These are phyloP conservation scores for Boulengeromyrus knoepffleri DNA, from an alignment of 2,113 vertebrate genomes.

Conservation along the genomic window DNA sequence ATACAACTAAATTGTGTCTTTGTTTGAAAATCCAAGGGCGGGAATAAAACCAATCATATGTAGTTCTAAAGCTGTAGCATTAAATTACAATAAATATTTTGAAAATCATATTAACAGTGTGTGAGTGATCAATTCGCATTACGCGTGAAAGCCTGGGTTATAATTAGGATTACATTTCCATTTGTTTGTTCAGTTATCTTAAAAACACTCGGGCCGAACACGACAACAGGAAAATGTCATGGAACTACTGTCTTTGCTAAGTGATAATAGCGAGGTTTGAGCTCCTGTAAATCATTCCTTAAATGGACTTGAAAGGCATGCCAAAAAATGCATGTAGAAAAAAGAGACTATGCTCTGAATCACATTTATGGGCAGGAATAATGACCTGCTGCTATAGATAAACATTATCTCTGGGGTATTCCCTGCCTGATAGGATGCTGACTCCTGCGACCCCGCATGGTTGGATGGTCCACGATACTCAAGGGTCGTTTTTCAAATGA, in stretches of 20 bases:
- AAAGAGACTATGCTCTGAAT: not conserved
- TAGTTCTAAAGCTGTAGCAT: not conserved
- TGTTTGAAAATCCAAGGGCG: not conserved
- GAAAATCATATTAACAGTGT: not conserved
- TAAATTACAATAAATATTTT: not conserved
- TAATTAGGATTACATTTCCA: not conserved
- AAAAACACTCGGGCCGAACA: not conserved
- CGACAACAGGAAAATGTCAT: not conserved
- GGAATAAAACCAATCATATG: not conserved
- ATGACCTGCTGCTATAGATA: no score
- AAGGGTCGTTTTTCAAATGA: not conserved
- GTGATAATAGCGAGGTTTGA: not conserved
- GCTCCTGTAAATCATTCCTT: not conserved
- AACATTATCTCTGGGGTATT: no score
- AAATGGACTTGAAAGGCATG: not conserved
- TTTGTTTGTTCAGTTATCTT: not conserved
- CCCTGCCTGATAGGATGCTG: no score
- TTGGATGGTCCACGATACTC: no score
- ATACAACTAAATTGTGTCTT: not conserved
- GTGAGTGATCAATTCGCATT: not conserved
- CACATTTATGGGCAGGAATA: no score
- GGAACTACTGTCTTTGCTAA: not conserved
- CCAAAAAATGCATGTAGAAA: not conserved
- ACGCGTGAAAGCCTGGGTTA: not conserved
- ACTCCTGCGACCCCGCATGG: no score